A percentile compares a stretch with the other conserved stretches of the same genome.
Evolutionary conservation across 2,797 vertebrate genomes (phyloP).

Genomic region (Gallinago solitaria): DNA sequence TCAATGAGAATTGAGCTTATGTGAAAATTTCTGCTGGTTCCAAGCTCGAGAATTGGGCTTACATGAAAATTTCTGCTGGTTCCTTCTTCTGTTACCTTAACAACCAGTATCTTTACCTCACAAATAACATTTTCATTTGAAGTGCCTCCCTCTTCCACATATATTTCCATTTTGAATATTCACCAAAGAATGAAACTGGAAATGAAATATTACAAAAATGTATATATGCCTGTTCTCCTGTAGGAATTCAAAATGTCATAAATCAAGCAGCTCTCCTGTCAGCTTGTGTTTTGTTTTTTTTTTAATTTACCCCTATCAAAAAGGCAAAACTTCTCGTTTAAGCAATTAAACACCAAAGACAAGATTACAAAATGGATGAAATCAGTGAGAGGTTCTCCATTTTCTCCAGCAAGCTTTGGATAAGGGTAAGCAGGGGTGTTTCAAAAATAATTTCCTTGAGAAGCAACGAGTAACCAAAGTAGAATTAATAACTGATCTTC

Average conservation of each 20-base stretch:
- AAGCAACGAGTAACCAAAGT: background rate
- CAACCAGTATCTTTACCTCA: background rate
- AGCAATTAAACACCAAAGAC: background rate
- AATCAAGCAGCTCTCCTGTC: background rate
- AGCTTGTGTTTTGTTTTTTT: background rate
- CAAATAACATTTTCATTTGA: background rate
- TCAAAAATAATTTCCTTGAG: background rate
- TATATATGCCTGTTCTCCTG: background rate
- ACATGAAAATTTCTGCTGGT: background rate
- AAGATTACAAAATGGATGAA: background rate
- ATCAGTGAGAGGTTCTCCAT: background rate
- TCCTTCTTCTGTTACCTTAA: conserved; percentile 20
- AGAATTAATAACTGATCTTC: background rate
- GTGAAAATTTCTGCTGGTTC: background rate
- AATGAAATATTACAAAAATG: background rate
- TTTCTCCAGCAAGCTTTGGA: background rate
- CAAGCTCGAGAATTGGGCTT: background rate
- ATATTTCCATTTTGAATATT: background rate
- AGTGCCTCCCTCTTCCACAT: background rate
- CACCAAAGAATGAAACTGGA: background rate
- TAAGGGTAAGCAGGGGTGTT: background rate
- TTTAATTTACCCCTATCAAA: background rate
- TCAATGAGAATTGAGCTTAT: background rate
- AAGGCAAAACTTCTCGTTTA: background rate
- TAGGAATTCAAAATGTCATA: background rate